These are phyloP conservation scores for Frieseomelitta varia DNA, from an alignment of 1,140 invertebrate genomes.

Conservation along the genomic window DNA sequence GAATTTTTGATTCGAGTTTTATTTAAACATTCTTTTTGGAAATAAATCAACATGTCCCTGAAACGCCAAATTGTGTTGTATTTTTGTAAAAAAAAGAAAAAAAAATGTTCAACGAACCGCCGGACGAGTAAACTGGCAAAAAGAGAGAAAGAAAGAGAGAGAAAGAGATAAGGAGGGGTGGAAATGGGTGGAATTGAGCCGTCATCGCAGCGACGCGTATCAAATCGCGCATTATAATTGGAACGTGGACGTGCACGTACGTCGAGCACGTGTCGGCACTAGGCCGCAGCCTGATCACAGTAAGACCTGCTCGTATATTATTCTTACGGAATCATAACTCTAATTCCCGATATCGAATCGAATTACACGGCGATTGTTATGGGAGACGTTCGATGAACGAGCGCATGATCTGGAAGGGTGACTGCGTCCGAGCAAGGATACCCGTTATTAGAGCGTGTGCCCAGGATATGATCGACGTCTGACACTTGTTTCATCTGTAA, in stretches of 20 bases:
- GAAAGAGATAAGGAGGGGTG: not conserved
- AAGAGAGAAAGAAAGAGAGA: not conserved
- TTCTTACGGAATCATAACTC: conserved; percentile 77
- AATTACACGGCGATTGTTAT: conserved; percentile 74
- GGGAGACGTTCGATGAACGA: conserved; percentile 47
- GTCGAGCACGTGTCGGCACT: conserved; percentile 71
- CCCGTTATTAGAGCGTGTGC: conserved; percentile 12
- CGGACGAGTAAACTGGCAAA: not conserved
- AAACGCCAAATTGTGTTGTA: not conserved
- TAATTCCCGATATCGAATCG: conserved; percentile 78
- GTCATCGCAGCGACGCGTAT: conserved; percentile 72
- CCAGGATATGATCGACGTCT: not conserved
- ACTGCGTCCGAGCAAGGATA: conserved; percentile 19
- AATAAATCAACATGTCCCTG: not conserved
- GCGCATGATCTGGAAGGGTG: conserved; percentile 38
- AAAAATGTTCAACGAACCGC: not conserved
- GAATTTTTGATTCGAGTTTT: no score
- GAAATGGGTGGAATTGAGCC: conserved; percentile 69
- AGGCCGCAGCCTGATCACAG: conserved; percentile 62
- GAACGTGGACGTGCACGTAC: conserved; percentile 58
- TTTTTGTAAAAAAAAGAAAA: not conserved
- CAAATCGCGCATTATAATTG: conserved; percentile 81
- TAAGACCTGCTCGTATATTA: conserved; percentile 81
- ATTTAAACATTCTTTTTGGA: not conserved
- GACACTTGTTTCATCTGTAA: not conserved